Evolutionary conservation across 2,888 invertebrate species (phyloP), one percentile per base, ranked within the genome.

Genomic region (Pocota personata): DNA sequence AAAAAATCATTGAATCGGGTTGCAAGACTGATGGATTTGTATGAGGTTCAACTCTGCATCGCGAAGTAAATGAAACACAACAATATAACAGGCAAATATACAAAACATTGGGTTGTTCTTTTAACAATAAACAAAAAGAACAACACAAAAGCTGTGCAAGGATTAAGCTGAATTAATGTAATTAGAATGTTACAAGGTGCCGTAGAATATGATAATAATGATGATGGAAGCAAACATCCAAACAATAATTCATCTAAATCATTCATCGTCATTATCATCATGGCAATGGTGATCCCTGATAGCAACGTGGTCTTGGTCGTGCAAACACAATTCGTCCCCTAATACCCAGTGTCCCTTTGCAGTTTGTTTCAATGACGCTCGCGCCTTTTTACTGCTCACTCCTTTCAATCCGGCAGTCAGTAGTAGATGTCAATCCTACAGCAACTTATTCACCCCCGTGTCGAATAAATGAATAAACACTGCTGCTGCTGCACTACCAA

Each of bases 371-470:
- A 62, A 55, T 78, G 69, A 62, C 32, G 62, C 14, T 67, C 24
- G 30, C 48, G 50, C 24, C 19, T 46, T 35, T 57, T 82, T n/a
- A 24, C 14, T 67, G 12, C 32, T 19, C 55, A 35, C 16, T 55
- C 27, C 10, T 55, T 48, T 19, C 32, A 57, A 75, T 46, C 37
- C 71, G 30, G 35, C 10, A 14, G 50, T 6, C 12, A 4, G 46
- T 46, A 55, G 35, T 67, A 16, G 71, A 79, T 84, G 84, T 84
- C 64, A 84, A 84, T 75, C 43, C 50, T 52, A 64, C 4, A 40
- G 58, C 62, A 66, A 64, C 78, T 78, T 40, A 72, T 73, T 78
- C 72, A 72, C 21, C 50, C 40, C 72, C 66, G 52, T 60, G 73
- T 52, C 60, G 60, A 78, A 40, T 67, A 57, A 69, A 78, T 58